Conservation (phyloP, 2,113 vertebrate genomes). For the Gnathonemus echidnorhynchus region DNA sequence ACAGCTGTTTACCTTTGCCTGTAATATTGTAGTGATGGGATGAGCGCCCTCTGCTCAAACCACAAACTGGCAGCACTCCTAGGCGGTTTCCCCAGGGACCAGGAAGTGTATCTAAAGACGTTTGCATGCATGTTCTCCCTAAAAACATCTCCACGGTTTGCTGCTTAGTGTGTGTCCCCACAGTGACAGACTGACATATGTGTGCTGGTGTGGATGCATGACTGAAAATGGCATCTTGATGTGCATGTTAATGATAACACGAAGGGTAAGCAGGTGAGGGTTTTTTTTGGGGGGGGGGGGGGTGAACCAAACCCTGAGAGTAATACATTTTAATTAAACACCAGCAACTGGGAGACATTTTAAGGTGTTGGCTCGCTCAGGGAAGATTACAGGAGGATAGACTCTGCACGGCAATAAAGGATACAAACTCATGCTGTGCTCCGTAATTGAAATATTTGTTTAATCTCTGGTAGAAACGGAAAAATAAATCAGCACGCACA, state of each 20-base stretch:
- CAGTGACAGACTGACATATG: background rate
- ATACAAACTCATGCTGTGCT: background rate
- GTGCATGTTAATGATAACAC: background rate
- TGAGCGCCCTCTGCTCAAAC: background rate
- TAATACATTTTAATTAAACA: background rate
- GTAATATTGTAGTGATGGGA: background rate
- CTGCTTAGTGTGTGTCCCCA: background rate
- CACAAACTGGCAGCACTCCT: background rate
- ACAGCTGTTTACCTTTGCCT: background rate
- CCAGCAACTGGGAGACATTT: background rate
- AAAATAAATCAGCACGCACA: background rate
- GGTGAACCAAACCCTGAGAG: background rate
- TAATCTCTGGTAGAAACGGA: background rate
- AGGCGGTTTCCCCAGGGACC: background rate
- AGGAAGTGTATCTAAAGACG: background rate
- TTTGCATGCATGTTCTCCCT: background rate
- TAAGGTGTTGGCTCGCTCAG: background rate
- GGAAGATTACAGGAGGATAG: background rate
- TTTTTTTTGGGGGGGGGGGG: background rate
- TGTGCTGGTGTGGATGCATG: background rate
- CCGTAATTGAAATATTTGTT: background rate
- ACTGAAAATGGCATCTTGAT: background rate
- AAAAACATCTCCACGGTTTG: background rate
- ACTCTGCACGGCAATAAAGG: background rate
- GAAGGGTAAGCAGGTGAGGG: background rate